Evolutionary conservation across 2,888 invertebrate genomes (phyloP).

Genomic region (Xanthia togata): DNA sequence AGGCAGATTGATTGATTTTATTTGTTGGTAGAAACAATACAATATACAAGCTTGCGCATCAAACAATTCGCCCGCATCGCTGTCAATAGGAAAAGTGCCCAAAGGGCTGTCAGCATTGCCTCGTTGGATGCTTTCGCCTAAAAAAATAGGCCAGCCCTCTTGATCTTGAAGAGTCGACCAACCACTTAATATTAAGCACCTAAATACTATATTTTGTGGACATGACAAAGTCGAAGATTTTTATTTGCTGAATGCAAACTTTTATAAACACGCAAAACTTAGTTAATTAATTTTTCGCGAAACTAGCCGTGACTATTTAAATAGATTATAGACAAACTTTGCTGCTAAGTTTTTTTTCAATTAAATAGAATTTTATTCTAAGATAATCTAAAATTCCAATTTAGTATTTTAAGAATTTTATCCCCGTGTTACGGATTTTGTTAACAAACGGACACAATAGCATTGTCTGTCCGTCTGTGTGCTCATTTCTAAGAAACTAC

Average conservation of each 20-base stretch:
- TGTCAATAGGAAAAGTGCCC: no score
- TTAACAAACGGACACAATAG: slow-evolving; percentile 21
- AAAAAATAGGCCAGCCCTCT: no score
- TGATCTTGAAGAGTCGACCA: no score
- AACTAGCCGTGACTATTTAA: slow-evolving; percentile 14
- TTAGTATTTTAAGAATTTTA: slow-evolving; percentile 25
- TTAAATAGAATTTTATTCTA: no score
- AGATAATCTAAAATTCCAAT: not conserved
- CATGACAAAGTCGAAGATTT: not conserved
- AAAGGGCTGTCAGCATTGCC: no score
- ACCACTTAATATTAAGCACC: no score
- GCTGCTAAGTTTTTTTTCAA: not conserved
- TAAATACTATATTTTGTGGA: no score
- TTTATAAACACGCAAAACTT: not conserved
- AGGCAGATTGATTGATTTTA: no score
- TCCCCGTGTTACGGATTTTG: not conserved
- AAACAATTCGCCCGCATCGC: no score
- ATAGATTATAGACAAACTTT: slow-evolving; percentile 10
- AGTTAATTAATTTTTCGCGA: not conserved
- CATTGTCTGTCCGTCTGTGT: slow-evolving; percentile 23
- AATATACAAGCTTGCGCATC: no score
- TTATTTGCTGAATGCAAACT: not conserved
- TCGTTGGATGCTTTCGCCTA: no score
- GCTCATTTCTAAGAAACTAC: slow-evolving; percentile 43
- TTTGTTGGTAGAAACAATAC: no score